Percentiles rank a stretch among this genome's conserved stretches.
phyloP scores from a whole-genome alignment of 2,113 vertebrate species.

The Lasiurus cinereus region DNA sequence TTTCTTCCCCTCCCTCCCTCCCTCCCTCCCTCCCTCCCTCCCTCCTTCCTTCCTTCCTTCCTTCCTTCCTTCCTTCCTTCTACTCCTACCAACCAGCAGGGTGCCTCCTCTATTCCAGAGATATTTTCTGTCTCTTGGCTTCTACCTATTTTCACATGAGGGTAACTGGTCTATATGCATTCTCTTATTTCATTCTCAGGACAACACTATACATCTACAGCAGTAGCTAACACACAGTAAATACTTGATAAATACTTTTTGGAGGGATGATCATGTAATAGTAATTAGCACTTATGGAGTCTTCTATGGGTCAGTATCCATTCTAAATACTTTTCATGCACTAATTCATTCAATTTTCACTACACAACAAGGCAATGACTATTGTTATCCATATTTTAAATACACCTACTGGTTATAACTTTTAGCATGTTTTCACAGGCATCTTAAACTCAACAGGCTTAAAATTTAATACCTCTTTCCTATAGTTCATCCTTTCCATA shows the following conservation, averaged over 20 bases:
- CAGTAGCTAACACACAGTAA: neutral
- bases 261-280: neutral
- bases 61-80: neutral
- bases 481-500: neutral
- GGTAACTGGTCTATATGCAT: neutral
- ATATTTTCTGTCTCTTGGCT: neutral
- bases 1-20: too few relatives aligned
- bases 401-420: neutral
- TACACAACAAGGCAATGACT: neutral
- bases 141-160: neutral
- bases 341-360: conserved; percentile 23
- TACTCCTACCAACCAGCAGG: conserved; percentile 22
- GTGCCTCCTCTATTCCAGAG: neutral
- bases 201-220: neutral
- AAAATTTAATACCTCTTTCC: neutral
- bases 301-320: neutral
- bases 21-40: too few relatives aligned
- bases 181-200: conserved; percentile 23
- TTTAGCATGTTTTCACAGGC: neutral
- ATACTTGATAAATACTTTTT: conserved; percentile 7
- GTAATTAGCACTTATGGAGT: neutral
- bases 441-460: conserved; percentile 4
- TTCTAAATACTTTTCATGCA: neutral
- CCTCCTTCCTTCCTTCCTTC: too few relatives aligned
- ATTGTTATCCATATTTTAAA: neutral